Base-by-base conservation (phyloP, 2,888 invertebrate genomes). In the Platynereis dumerilii region DNA sequence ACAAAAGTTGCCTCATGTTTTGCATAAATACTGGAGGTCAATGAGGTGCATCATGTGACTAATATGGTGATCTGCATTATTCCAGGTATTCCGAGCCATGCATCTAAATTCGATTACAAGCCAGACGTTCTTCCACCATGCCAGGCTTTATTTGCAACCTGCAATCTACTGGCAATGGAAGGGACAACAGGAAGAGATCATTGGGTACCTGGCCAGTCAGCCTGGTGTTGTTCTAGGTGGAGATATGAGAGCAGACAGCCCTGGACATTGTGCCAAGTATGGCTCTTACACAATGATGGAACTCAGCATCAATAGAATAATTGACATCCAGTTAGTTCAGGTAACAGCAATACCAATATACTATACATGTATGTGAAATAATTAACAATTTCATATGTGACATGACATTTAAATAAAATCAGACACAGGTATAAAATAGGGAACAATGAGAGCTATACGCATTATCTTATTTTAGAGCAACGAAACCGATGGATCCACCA, bases 241-340 rank as follows among this genome's bases (percentile, higher is more conserved):
- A 2, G 57, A 57, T 29, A 29, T 10, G 12, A 27, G 57, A 28
- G 22, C 57, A 22, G 57, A 57, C n/a, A 34, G 15, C 22, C 57
- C 57, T n/a, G 57, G 57, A 10, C 34, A 57, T 17, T 57, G 17
- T 29, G 57, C 29, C 22, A 34, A 27, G 22, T 29, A 15, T 29
- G 57, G 57, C 12, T 29, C 57, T 2, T 57, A 57, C 57, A 57
- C 57, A 26, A 29, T 34, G 12, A 26, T 57, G 7, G 57, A 57
- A 17, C 22, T 22, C 20, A 26, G 22, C 28, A 5, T 34, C 29
- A 57, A 27, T 17, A 27, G 20, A 29, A 17, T 57, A 10, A 57
- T 57, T 29, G 34, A 57, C n/a, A 26, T 34, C 12, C 22, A 57
- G 22, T 15, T 57, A 17, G 34, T 57, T 12, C 57, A 57, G 57